Percentiles rank a stretch among this genome's conserved stretches.
Evolutionary conservation across 2,113 vertebrate genomes (phyloP).

Genomic region (Harpagus bidentatus): DNA sequence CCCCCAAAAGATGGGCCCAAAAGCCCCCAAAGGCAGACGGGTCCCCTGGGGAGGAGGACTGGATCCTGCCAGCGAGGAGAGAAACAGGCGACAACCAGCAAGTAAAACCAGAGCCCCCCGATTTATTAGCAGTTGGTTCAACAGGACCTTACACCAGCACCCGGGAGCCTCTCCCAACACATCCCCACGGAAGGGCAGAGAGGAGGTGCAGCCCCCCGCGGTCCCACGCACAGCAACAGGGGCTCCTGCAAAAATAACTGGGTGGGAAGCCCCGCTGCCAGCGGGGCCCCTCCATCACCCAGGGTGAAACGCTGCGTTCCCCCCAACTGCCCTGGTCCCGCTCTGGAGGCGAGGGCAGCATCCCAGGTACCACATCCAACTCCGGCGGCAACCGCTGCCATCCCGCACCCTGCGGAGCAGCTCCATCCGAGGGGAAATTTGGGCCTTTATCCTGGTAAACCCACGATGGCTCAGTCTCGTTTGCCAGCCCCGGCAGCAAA

Average conservation of each 20-base stretch:
- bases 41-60: rapidly evolving
- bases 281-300: neutral
- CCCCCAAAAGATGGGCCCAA: neutral
- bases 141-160: conserved; percentile 51
- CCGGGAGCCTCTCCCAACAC: conserved; percentile 12
- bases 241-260: conserved; percentile 50
- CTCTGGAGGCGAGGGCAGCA: rapidly evolving
- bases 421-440: neutral
- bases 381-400: rapidly evolving
- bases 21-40: neutral
- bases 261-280: neutral
- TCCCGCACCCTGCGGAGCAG: neutral
- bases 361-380: neutral
- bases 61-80: neutral
- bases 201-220: neutral
- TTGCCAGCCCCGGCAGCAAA: neutral
- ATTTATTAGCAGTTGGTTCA: conserved; percentile 78
- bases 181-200: conserved; percentile 21
- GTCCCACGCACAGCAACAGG: neutral
- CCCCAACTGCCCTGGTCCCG: neutral
- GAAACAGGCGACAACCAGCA: neutral
- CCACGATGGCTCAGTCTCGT: neutral
- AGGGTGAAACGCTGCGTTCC: neutral
- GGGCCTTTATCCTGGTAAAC: neutral
- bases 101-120: conserved; percentile 72